phyloP scores from a whole-genome alignment of 2,888 invertebrate species.

The Ichneumoninae sp. region DNA sequence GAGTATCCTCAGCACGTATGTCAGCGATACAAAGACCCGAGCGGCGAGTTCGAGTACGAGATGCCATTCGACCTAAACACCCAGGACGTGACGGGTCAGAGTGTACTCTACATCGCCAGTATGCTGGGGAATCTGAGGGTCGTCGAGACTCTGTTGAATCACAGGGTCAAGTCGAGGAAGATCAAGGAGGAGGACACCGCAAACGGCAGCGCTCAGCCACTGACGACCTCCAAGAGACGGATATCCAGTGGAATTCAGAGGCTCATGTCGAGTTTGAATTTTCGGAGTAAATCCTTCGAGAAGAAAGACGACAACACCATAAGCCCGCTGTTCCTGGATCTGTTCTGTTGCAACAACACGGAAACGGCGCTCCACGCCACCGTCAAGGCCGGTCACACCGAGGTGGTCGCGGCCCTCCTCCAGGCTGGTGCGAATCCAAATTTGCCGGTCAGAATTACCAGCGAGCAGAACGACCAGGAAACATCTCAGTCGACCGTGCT shows the following conservation, averaged over 20 bases:
- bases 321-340: conserved; percentile 90
- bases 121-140: conserved; percentile 92
- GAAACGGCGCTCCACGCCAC: conserved; percentile 95
- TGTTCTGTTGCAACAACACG: conserved; percentile 90
- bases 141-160: conserved; percentile 91
- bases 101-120: conserved; percentile 95
- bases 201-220: conserved; percentile 78
- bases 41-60: conserved; percentile 92
- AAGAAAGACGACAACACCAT: conserved; percentile 85
- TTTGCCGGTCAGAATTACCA: conserved; percentile 86
- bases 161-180: conserved; percentile 87
- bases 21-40: conserved; percentile 88
- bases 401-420: conserved; percentile 89
- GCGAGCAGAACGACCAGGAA: conserved; percentile 84
- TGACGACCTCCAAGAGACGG: conserved; percentile 86
- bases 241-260: conserved; percentile 95
- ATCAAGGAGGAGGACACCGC: conserved; percentile 84
- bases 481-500: conserved; percentile 86
- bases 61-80: conserved; percentile 97
- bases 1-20: conserved; percentile 91
- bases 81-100: conserved; percentile 95
- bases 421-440: conserved; percentile 94
- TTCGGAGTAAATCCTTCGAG: conserved; percentile 85
- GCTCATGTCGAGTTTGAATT: conserved; percentile 93
- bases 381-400: conserved; percentile 90